Base-by-base conservation (phyloP, 2,888 invertebrate species). In the Trichogramma dendrolimi region DNA sequence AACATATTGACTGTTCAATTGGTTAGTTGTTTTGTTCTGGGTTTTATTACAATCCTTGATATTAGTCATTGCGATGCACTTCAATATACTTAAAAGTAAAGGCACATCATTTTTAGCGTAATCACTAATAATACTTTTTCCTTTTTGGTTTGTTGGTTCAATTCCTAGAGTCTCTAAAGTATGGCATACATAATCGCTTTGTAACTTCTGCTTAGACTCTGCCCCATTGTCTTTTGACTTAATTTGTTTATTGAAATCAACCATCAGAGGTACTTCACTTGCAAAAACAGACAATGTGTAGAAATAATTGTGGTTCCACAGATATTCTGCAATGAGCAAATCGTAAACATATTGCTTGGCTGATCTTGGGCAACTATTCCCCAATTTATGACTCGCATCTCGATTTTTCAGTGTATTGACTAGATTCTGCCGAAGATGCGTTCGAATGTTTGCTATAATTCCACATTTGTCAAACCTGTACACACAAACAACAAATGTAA, bases 301-400 rank as follows among this genome's bases (percentile, higher is more conserved):
- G 14, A 72, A 71, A 52, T 77, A 79, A 70, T 78, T 77, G 54
- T 73, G 73, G 65, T 72, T 75, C 63, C 75, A 75, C 43, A 79
- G 68, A 68, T 79, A 79, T 58, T 79, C 79, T 0, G 78, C 79
- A 62, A 79, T 70, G 5, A 79, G 64, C 60, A 79, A 67, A 69
- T 79, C 79, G 40, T 77, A 75, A 44, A 79, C 69, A 42, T 79
- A 79, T 52, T 79, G 79, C 52, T 76, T 77, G 0, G 77, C 77
- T 47, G 76, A 75, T 63, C 71, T 77, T 4, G 71, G 71, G 40
- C 61, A 62, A 42, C 54, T 63, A 4, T 61, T 69, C 2, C 66
- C 68, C 11, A 68, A 72, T 57, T 67, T 73, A 14, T 77, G 60
- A 39, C 68, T 64, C 6, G 70, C 62, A 53, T 77, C 75, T 65